Base-by-base conservation (phyloP, 2,797 vertebrate genomes). In the Catamblyrhynchus diadema region DNA sequence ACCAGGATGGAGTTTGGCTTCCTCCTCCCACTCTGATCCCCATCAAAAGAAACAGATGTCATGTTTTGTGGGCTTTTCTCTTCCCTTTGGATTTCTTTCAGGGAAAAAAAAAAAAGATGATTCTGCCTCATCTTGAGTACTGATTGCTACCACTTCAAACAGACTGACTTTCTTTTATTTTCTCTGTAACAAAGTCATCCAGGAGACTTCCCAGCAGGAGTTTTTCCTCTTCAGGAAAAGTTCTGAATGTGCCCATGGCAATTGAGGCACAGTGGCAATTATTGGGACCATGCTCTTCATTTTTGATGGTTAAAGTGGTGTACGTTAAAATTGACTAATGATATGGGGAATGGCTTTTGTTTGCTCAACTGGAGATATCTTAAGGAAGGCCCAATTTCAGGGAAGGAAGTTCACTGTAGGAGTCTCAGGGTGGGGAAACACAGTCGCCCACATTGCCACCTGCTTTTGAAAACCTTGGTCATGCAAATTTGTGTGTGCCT, bases 261-360 rank as follows among this genome's bases (percentile, higher is more conserved):
- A 42, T 8, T 67, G 24, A 23, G 25, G 25, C 42, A n/a, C 35
- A 45, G 4, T 18, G 57, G n/a, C 27, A 73, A 67, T 73, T 87
- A 69, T 2, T 78, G 37, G 59, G 39, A 57, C 18, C 8, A 10
- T 0, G 0, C 32, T 86, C 53, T 81, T 88, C 0, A 0, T 21
- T 84, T 93, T 42, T 66, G 35, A 37, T 79, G 44, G 33, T 41
- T 59, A 37, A 91, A 27, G 32, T 21, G 27, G 6, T 17, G 37
- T 62, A 37, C 1, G 4, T 59, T 60, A 84, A 69, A 79, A 62
- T 16, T 67, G 33, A 42, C 24, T 74, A 54, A 59, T 91, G 37
- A 50, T 81, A 79, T 1, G 7, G 37, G 7, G 5, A 37, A 37
- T 23, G 14, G 12, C 28, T 82, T 80, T 45, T 56, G 35, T 75